These are phyloP conservation scores for Notarius quadriscutis DNA, from an alignment of 2,113 vertebrate species.

Conservation along the genomic window DNA sequence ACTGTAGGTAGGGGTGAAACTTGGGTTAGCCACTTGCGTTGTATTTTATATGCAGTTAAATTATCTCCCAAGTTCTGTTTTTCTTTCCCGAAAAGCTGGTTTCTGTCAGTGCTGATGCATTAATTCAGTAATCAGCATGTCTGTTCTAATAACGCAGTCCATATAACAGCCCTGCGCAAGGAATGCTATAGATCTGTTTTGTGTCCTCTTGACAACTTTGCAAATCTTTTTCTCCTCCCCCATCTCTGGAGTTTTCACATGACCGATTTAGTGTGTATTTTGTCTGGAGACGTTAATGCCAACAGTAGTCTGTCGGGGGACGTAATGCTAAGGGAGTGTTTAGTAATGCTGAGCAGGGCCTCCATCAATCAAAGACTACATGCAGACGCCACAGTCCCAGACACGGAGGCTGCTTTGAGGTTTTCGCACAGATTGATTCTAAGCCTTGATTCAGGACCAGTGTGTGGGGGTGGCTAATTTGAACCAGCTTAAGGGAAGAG, in stretches of 20 bases:
- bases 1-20: slow-evolving; percentile 9
- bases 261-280: slow-evolving; percentile 45
- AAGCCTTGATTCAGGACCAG: slow-evolving; percentile 17
- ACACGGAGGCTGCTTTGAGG: slow-evolving; percentile 33
- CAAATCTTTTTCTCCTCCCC: slow-evolving; percentile 30
- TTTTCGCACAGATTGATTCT: slow-evolving; percentile 28
- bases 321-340: slow-evolving; percentile 33
- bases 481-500: slow-evolving; percentile 17
- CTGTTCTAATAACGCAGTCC: slow-evolving; percentile 35
- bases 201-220: slow-evolving; percentile 34
- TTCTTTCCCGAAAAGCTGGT: slow-evolving; percentile 1
- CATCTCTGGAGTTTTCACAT: slow-evolving; percentile 26
- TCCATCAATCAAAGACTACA: slow-evolving; percentile 35
- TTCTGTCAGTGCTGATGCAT: neutral
- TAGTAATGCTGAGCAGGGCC: slow-evolving; percentile 35
- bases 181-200: slow-evolving; percentile 40
- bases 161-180: slow-evolving; percentile 28
- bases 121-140: slow-evolving; percentile 27
- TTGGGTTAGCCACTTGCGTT: neutral
- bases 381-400: slow-evolving; percentile 36
- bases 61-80: neutral
- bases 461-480: slow-evolving; percentile 34
- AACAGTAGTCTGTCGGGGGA: slow-evolving; percentile 26
- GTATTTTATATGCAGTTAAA: neutral
- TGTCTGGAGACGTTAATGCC: slow-evolving; percentile 36